These are phyloP conservation scores for Hypocryptadius cinnamomeus DNA, from an alignment of 2,113 vertebrate genomes.

Conservation along the genomic window DNA sequence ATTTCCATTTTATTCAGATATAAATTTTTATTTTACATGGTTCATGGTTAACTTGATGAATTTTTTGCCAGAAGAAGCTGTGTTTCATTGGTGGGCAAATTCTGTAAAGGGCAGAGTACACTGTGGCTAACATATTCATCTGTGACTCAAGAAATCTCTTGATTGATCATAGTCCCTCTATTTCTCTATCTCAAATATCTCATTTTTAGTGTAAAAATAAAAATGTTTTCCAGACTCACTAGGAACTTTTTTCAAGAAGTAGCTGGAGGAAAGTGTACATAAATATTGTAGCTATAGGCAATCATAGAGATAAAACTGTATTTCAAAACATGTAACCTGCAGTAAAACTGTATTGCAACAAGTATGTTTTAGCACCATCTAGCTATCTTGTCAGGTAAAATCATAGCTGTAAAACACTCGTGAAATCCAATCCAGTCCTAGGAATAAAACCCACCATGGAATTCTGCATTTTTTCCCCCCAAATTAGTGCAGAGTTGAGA, in stretches of 20 bases:
- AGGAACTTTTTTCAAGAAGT: neutral
- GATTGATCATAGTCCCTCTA: neutral
- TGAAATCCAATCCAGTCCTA: neutral
- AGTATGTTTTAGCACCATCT: slow-evolving; percentile 55
- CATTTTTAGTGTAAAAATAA: neutral
- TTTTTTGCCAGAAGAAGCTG: neutral
- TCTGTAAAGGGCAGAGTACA: neutral
- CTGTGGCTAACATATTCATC: neutral
- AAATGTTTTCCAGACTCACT: neutral
- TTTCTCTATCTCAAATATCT: neutral
- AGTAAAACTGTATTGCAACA: neutral
- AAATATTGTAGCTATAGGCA: neutral
- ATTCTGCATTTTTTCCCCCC: neutral
- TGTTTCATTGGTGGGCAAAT: neutral
- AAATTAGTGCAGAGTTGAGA: neutral
- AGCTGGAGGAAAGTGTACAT: neutral
- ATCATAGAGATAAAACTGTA: neutral
- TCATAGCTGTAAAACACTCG: neutral
- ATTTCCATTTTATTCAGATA: neutral
- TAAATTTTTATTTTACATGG: neutral
- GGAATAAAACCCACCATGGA: rapidly evolving
- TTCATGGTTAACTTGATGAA: neutral
- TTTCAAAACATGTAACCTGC: neutral
- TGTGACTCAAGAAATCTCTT: neutral
- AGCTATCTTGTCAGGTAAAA: slow-evolving; percentile 36